A percentile compares a stretch with the other conserved stretches of the same genome.
Evolutionary conservation across 2,888 invertebrate genomes (phyloP).

Genomic region (Diadegma fenestrale): DNA sequence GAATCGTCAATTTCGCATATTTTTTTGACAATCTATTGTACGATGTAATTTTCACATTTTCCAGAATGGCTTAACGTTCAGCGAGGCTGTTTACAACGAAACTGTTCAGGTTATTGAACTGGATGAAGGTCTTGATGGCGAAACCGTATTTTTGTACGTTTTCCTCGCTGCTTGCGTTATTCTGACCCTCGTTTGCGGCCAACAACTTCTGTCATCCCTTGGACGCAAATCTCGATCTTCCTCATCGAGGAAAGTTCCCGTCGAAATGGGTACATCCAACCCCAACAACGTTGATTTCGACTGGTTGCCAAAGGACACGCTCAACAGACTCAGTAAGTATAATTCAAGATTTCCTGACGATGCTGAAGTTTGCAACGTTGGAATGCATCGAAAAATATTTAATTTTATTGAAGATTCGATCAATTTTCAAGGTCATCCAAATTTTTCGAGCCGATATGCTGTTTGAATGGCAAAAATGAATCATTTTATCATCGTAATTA

Average conservation of each 20-base stretch:
- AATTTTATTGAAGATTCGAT: no score
- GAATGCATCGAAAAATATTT: no score
- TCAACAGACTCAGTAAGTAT: constrained; percentile 93
- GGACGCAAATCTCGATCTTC: constrained; percentile 90
- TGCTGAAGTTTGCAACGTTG: no score
- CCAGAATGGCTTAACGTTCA: constrained; percentile 88
- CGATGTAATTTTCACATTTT: constrained; percentile 67
- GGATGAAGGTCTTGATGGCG: constrained; percentile 98
- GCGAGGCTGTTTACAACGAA: constrained; percentile 98
- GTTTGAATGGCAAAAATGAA: no score
- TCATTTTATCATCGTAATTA: no score
- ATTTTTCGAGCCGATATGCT: no score
- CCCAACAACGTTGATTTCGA: constrained; percentile 98
- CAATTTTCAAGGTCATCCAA: no score
- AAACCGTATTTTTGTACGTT: constrained; percentile 99
- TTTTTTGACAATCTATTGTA: not conserved
- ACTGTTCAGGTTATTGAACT: constrained; percentile 98
- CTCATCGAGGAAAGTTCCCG: constrained; percentile 87
- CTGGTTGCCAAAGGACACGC: constrained; percentile 97
- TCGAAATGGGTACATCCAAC: constrained; percentile 96
- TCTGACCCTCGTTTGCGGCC: constrained; percentile 94
- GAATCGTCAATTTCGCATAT: not conserved
- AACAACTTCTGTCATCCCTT: constrained; percentile 94
- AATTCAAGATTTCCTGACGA: not conserved
- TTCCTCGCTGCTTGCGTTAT: constrained; percentile 96